Base-by-base conservation (phyloP, 2,888 invertebrate genomes). In the Perithous albicinctus region DNA sequence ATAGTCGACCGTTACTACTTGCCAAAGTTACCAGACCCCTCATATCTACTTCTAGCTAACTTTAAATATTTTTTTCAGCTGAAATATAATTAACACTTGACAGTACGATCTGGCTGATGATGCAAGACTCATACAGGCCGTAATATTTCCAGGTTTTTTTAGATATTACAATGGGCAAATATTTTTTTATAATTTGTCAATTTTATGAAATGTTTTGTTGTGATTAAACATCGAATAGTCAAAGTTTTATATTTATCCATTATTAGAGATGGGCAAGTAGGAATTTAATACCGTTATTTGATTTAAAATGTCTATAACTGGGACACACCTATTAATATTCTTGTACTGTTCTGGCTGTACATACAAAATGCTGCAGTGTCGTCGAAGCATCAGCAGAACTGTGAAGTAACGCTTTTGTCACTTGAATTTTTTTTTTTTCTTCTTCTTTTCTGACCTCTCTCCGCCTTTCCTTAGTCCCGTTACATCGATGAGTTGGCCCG, bases 401-500 rank as follows among this genome's bases (percentile, higher is more conserved):
- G 56, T 41, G 54, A 70, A 41, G 29, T 56, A 56, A 41, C 15
- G 32, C 48, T 43, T 59, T 72, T 43, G 56, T 72, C 59, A n/a
- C 18, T 12, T 6, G 20, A 41, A 63, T 12, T 29, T n/a, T 72
- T 35, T 76, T 83, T 72, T 32, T 51, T 61, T 20, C 81, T 66
- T 81, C 72, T 85, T 75, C 54, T 64, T 63, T 64, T 26, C n/a
- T 43, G 2, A 41, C 61, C 59, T 63, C 23, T 35, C 46, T 29
- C 69, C 35, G 51, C 61, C 29, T 20, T 54, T 70, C 26, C 51
- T 38, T 75, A 48, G 23, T 23, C 41, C 63, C 73, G 72, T 72
- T 63, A 56, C 74, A 69, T 74, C 73, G 77, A 77, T 54, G 66
- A 77, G 73, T 81, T 77, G 48, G 72, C 76, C 38, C 66, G 88